Evolutionary conservation across 2,113 vertebrate species (phyloP).

Genomic region (Garra rufa): DNA sequence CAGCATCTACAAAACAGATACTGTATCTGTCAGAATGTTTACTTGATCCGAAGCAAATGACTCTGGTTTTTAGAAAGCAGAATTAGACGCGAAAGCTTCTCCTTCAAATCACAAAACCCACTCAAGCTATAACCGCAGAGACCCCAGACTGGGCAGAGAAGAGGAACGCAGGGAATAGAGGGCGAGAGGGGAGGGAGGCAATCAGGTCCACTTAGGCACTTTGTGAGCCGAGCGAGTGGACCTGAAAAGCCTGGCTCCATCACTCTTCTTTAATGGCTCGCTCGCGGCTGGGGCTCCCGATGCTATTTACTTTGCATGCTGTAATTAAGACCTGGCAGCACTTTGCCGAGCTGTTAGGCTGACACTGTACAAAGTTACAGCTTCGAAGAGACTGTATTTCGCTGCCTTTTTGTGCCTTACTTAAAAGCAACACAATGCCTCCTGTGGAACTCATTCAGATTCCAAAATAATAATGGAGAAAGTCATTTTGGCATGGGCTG

Average conservation of each 20-base stretch:
- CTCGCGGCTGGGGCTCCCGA: conserved; percentile 62
- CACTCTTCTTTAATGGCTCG: conserved; percentile 76
- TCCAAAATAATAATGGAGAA: conserved; percentile 28
- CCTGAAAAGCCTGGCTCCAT: conserved; percentile 63
- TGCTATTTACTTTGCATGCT: conserved; percentile 66
- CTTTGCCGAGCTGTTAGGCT: conserved; percentile 58
- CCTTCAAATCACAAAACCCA: conserved; percentile 72
- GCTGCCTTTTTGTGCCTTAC: conserved; percentile 39
- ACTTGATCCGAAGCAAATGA: conserved; percentile 53
- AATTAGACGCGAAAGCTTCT: conserved; percentile 70
- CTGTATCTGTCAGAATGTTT: conserved; percentile 8
- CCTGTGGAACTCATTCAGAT: conserved; percentile 46
- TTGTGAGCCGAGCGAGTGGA: conserved; percentile 58
- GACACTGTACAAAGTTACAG: conserved; percentile 64
- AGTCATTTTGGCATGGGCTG: conserved; percentile 35
- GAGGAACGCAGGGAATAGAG: conserved; percentile 61
- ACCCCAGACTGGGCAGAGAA: conserved; percentile 34
- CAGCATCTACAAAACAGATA: not conserved
- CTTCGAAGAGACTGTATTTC: conserved; percentile 60
- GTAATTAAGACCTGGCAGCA: conserved; percentile 77
- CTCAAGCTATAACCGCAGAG: conserved; percentile 73
- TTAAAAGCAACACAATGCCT: conserved; percentile 50
- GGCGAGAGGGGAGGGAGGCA: conserved; percentile 69
- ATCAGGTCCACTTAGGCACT: conserved; percentile 76
- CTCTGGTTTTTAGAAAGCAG: conserved; percentile 40